phyloP scores from a whole-genome alignment of 2,113 vertebrate species.

The Trematomus loennbergii region DNA sequence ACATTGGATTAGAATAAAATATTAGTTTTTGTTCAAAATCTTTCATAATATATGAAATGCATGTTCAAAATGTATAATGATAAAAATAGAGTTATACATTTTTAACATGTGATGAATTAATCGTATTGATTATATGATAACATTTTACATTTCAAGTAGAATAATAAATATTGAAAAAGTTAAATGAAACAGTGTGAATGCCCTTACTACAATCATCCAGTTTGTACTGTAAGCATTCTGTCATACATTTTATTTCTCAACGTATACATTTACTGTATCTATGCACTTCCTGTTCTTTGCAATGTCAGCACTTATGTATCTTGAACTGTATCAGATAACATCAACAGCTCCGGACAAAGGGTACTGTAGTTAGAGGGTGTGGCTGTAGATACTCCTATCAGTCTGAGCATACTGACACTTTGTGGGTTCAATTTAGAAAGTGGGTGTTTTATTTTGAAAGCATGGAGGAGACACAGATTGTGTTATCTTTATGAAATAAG shows the following conservation, averaged over 20 bases:
- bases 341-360: neutral
- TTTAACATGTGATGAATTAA: too few species aligned
- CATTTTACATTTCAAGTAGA: too few species aligned
- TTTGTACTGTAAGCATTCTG: neutral
- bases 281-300: neutral
- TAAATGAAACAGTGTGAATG: too few species aligned
- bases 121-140: too few species aligned
- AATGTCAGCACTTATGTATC: neutral
- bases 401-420: neutral
- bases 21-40: too few species aligned
- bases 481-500: constrained; percentile 3
- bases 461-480: neutral
- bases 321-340: neutral
- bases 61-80: too few species aligned
- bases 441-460: neutral
- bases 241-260: neutral
- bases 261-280: neutral
- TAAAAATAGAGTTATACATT: too few species aligned
- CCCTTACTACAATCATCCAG: neutral
- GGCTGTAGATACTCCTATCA: neutral
- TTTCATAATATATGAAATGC: too few species aligned
- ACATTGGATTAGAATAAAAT: too few species aligned
- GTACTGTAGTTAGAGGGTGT: neutral
- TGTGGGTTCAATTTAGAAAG: neutral
- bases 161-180: too few species aligned